Base-by-base conservation (phyloP, 2,113 vertebrate species). In the Oxyura jamaicensis region DNA sequence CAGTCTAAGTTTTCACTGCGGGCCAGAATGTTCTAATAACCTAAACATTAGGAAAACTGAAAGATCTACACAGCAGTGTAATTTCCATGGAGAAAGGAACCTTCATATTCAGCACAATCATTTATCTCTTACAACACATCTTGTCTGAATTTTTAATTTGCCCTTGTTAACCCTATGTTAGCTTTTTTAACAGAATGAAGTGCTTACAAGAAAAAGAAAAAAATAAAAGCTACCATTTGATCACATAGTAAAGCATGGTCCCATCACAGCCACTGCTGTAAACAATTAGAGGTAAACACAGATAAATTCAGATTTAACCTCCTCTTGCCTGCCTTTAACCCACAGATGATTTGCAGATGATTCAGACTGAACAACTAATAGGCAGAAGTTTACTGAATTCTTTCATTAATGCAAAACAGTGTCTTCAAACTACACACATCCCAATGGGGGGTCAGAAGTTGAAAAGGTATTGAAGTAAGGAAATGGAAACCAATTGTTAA, bases 1-100 rank as follows among this genome's bases (percentile, higher is more conserved):
- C 52, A 66, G 72, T 90, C 63, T 83, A 68, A 88, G 52, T 93
- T 96, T 96, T 93, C 72, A 85, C 69, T 88, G 56, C 58, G 89
- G 82, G 77, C 48, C 56, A 86, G 36, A 60, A 11, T 59, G 33
- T 95, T 41, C 39, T 91, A 87, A 89, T 86, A 94, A 94, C 55
- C 44, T 83, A 75, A 95, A 83, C 10, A 33, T 62, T 58, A 88
- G 50, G 63, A 90, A 90, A 95, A 58, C 14, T 8, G n/a, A 86
- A 95, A 91, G 50, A 71, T 58, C 56, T 88, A 86, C 76, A 72
- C 31, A 46, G 41, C 33, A 82, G 48, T 83, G 53, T 69, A 95
- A 91, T 92, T 75, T 81, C 67, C 35, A 63, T 17, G 33, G 75
- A 97, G 67, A 63, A 93, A 52, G 35, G 82, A 67, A 44, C 41